Evolutionary conservation across 2,113 vertebrate genomes (phyloP).

Genomic region (Cololabis saira): DNA sequence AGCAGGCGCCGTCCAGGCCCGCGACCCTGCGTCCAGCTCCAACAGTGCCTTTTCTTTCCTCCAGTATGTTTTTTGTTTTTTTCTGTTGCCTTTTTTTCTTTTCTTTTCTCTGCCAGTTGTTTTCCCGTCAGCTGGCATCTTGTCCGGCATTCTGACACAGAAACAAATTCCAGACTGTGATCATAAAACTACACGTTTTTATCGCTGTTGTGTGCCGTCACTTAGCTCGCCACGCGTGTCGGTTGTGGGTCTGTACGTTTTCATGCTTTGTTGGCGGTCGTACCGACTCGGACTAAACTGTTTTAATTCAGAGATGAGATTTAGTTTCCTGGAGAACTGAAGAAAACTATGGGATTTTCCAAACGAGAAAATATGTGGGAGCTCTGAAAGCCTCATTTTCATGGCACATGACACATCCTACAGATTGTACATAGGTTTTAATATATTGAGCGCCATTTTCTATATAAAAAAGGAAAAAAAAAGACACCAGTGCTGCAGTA

Average conservation of each 20-base stretch:
- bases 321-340: slow-evolving; percentile 20
- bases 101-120: slow-evolving; percentile 29
- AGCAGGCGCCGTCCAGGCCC: slow-evolving; percentile 11
- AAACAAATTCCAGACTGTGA: slow-evolving; percentile 21
- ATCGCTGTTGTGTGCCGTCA: neutral
- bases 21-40: slow-evolving; percentile 80
- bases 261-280: slow-evolving; percentile 20
- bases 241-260: neutral
- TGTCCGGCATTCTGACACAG: slow-evolving; percentile 44
- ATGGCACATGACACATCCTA: slow-evolving; percentile 68
- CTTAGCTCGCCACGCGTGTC: too few relatives aligned
- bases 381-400: slow-evolving; percentile 58
- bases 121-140: slow-evolving; percentile 43
- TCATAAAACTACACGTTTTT: neutral
- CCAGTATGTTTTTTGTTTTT: too few relatives aligned
- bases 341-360: slow-evolving; percentile 15
- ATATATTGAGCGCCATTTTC: slow-evolving; percentile 72
- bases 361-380: slow-evolving; percentile 38
- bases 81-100: slow-evolving; percentile 70
- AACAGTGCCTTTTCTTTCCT: slow-evolving; percentile 90
- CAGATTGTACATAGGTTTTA: slow-evolving; percentile 78
- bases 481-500: slow-evolving; percentile 65
- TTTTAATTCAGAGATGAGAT: neutral
- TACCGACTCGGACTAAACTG: slow-evolving; percentile 8
- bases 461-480: slow-evolving; percentile 28